Evolutionary conservation across 2,797 vertebrate species (phyloP).

Genomic region (Anableps anableps): DNA sequence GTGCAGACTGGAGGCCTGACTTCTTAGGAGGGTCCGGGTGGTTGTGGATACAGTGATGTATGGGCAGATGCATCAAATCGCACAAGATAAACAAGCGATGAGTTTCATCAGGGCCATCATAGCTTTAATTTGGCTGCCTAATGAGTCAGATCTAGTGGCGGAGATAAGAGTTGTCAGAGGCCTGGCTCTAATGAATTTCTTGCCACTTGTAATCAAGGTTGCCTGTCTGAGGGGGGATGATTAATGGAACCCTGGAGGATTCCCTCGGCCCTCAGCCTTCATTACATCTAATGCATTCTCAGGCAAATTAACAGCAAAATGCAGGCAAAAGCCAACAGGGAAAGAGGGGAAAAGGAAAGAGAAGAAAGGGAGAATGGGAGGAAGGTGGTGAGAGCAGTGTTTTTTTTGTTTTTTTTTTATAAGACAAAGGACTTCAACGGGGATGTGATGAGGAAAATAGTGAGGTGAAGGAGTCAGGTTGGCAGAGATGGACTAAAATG

Average conservation of each 20-base stretch:
- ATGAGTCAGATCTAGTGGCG: constrained; percentile 96
- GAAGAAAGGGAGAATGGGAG: constrained; percentile 45
- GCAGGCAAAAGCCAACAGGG: constrained; percentile 76
- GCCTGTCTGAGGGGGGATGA: constrained; percentile 95
- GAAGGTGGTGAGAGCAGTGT: constrained; percentile 58
- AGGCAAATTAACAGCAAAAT: constrained; percentile 89
- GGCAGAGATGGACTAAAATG: constrained; percentile 41
- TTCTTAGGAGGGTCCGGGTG: constrained; percentile 77
- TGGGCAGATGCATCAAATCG: constrained; percentile 95
- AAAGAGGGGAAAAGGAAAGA: constrained; percentile 46
- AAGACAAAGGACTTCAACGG: constrained; percentile 58
- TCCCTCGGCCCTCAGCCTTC: constrained; percentile 94
- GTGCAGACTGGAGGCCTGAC: constrained; percentile 70
- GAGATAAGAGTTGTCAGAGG: constrained; percentile 98
- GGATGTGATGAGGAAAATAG: constrained; percentile 44
- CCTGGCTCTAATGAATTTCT: constrained; percentile 97
- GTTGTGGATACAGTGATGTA: constrained; percentile 82
- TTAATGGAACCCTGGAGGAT: constrained; percentile 96
- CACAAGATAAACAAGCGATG: constrained; percentile 98
- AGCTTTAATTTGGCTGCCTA: constrained; percentile 97
- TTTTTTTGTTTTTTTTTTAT: constrained; percentile 56
- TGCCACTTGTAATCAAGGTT: constrained; percentile 99
- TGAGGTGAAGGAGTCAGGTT: constrained; percentile 24
- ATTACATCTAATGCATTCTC: constrained; percentile 91
- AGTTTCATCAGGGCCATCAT: constrained; percentile 98